phyloP scores from a whole-genome alignment of 1,140 invertebrate species.

The Tetragnatha versicolor region DNA sequence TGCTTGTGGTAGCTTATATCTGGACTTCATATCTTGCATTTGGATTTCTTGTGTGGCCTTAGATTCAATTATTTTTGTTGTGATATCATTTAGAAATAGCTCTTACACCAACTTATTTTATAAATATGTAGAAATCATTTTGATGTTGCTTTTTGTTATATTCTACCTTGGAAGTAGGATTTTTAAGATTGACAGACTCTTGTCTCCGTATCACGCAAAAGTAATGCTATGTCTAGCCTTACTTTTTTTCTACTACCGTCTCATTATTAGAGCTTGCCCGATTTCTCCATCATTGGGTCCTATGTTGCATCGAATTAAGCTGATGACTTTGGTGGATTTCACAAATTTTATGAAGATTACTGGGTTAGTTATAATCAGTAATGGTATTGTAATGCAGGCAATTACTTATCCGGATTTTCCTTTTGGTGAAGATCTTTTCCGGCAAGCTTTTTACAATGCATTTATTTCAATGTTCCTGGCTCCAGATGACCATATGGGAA shows the following conservation, averaged over 20 bases:
- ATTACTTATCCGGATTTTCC: conserved; percentile 64
- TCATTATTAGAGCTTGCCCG: conserved; percentile 63
- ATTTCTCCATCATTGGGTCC: conserved; percentile 65
- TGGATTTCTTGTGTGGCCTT: conserved; percentile 59
- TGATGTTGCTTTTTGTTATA: conserved; percentile 42
- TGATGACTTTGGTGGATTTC: conserved; percentile 65
- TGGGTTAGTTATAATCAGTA: conserved; percentile 62
- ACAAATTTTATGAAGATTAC: conserved; percentile 63
- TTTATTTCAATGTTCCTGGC: conserved; percentile 64
- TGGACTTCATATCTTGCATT: conserved; percentile 62
- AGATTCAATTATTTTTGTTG: conserved; percentile 25
- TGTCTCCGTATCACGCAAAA: conserved; percentile 56
- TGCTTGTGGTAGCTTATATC: conserved; percentile 62
- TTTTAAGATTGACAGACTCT: neutral
- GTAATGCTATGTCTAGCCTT: conserved; percentile 59
- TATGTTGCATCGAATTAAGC: conserved; percentile 63
- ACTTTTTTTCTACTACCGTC: conserved; percentile 65
- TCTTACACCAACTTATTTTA: conserved; percentile 54
- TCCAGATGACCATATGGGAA: conserved; percentile 61
- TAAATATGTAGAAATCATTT: conserved; percentile 54
- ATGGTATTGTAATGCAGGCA: conserved; percentile 64
- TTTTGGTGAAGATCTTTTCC: conserved; percentile 58
- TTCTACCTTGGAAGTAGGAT: conserved; percentile 49
- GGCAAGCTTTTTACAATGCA: conserved; percentile 60
- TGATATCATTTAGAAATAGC: conserved; percentile 4